phyloP scores from a whole-genome alignment of 2,888 invertebrate species.

The Drosophila stalkeri region DNA sequence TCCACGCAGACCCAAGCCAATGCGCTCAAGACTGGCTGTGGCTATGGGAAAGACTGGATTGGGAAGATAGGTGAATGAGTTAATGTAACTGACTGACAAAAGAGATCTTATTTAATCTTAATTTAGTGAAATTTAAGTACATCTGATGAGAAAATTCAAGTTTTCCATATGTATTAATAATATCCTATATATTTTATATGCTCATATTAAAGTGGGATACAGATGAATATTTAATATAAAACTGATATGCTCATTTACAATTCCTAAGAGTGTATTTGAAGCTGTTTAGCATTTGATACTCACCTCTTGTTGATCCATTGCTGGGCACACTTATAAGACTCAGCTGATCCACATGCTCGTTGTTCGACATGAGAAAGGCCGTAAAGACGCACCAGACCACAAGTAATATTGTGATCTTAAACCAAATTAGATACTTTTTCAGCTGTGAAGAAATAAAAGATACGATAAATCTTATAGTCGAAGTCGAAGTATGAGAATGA shows the following conservation, averaged over 20 bases:
- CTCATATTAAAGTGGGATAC: too few species aligned
- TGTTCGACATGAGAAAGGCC: constrained; percentile 88
- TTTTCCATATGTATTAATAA: too few species aligned
- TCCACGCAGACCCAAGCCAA: constrained; percentile 87
- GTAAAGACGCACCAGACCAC: constrained; percentile 90
- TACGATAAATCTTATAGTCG: neutral
- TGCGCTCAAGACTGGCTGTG: constrained; percentile 84
- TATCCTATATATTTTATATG: too few species aligned
- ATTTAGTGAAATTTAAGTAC: too few species aligned
- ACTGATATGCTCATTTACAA: too few species aligned
- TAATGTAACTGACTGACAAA: neutral
- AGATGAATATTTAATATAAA: too few species aligned
- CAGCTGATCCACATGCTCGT: constrained; percentile 87
- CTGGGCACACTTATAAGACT: constrained; percentile 88
- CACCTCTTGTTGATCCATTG: constrained; percentile 74
- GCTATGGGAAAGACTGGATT: constrained; percentile 78
- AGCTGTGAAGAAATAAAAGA: constrained; percentile 48
- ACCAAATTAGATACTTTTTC: constrained; percentile 82
- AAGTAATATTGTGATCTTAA: constrained; percentile 86
- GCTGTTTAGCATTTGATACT: neutral
- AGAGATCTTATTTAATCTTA: too few species aligned
- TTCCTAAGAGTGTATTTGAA: neutral
- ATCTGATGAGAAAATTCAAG: neutral
- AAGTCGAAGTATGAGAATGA: too few species aligned
- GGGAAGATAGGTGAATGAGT: rapidly evolving